A percentile compares a stretch with the other conserved stretches of the same genome.
Conservation (phyloP, 2,888 invertebrate species). For the Chirona hameri region DNA sequence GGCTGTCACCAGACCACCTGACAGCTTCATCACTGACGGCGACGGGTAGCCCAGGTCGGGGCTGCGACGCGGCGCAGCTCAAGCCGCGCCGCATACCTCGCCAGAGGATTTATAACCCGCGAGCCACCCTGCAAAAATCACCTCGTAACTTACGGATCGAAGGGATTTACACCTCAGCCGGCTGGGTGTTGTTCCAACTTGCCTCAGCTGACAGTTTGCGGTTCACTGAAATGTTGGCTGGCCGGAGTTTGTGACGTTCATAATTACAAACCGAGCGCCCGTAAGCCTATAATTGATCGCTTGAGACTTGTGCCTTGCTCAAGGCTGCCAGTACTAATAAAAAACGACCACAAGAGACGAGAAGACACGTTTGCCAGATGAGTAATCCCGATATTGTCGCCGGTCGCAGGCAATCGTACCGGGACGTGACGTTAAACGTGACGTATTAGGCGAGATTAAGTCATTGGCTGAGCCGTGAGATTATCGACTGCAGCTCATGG, state of each 20-base stretch:
- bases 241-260: background rate
- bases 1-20: too few relatives aligned
- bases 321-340: background rate
- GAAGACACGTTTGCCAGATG: background rate
- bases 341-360: background rate
- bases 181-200: background rate
- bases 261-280: constrained; percentile 6
- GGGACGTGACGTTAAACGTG: background rate
- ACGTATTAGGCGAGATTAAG: background rate
- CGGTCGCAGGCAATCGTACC: background rate
- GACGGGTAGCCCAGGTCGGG: too few relatives aligned
- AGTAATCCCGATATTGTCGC: background rate
- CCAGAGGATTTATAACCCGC: background rate
- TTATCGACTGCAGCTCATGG: too few relatives aligned
- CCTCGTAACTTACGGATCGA: background rate
- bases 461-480: background rate
- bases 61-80: too few relatives aligned
- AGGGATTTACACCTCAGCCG: background rate
- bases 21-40: too few relatives aligned
- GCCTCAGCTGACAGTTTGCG: constrained; percentile 1
- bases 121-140: background rate
- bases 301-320: background rate
- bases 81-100: background rate
- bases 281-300: background rate
- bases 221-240: background rate